Percentiles rank a stretch among this genome's conserved stretches.
phyloP scores from a whole-genome alignment of 2,113 vertebrate species.

The Macrotis lagotis region DNA sequence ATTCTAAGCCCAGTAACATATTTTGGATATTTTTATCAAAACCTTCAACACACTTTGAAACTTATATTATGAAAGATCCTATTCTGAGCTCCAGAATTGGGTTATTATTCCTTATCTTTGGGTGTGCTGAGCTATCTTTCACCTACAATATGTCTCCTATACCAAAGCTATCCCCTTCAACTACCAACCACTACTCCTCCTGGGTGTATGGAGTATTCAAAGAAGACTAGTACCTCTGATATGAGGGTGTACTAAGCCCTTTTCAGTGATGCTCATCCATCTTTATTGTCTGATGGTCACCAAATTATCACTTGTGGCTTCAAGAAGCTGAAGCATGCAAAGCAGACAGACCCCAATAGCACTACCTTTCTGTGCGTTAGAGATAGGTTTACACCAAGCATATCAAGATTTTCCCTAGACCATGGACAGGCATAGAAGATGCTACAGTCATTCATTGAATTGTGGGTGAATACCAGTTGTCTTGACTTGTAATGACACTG shows the following conservation, averaged over 20 bases:
- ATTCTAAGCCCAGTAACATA: not conserved
- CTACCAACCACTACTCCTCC: not conserved
- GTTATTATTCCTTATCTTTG: not conserved
- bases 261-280: not conserved
- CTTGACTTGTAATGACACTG: not conserved
- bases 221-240: not conserved
- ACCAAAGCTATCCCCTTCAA: not conserved
- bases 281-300: not conserved
- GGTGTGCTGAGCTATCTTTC: not conserved
- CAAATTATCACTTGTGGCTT: not conserved
- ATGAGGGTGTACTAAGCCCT: not conserved
- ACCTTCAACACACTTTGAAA: not conserved
- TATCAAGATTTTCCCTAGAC: not conserved
- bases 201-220: not conserved
- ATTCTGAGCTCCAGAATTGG: not conserved
- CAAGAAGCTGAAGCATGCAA: not conserved
- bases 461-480: not conserved
- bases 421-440: not conserved
- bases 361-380: not conserved
- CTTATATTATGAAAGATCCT: not conserved
- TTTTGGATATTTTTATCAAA: not conserved
- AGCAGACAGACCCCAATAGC: not conserved
- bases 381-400: not conserved
- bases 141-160: not conserved
- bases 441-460: not conserved